Evolutionary conservation across 1,140 invertebrate genomes (phyloP).

Genomic region (Aphelinus atriplicis): DNA sequence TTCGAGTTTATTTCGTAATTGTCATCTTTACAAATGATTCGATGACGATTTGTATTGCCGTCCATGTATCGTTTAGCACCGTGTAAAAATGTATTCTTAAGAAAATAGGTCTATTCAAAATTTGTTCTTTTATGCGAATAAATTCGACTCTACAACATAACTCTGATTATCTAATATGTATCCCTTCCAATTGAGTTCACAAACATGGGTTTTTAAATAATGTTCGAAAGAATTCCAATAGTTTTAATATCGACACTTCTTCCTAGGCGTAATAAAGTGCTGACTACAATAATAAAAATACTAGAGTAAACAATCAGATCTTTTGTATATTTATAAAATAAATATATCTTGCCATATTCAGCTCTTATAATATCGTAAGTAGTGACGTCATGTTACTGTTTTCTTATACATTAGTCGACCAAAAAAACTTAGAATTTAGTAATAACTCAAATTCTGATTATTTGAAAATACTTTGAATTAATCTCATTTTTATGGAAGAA

Average conservation of each 20-base stretch:
- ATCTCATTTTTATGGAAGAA: slow-evolving; percentile 45
- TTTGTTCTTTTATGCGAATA: slow-evolving; percentile 24
- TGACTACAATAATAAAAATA: slow-evolving; percentile 16
- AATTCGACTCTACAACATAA: slow-evolving; percentile 16
- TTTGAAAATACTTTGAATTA: slow-evolving; percentile 45
- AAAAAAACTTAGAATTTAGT: neutral
- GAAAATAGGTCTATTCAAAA: slow-evolving; percentile 29
- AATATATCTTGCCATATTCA: slow-evolving; percentile 2
- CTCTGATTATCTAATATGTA: neutral
- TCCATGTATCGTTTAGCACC: slow-evolving; percentile 30
- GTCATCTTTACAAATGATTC: slow-evolving; percentile 21
- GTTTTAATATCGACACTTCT: slow-evolving; percentile 7
- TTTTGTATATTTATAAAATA: slow-evolving; percentile 5
- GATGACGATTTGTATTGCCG: slow-evolving; percentile 18
- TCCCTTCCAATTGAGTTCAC: slow-evolving; percentile 10
- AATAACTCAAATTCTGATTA: neutral
- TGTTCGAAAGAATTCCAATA: slow-evolving; percentile 2
- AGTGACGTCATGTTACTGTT: slow-evolving; percentile 19
- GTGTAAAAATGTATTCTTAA: slow-evolving; percentile 38
- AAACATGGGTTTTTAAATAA: slow-evolving; percentile 19
- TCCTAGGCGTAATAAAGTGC: neutral
- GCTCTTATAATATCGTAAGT: slow-evolving; percentile 19
- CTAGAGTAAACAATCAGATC: neutral
- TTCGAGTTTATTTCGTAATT: slow-evolving; percentile 19
- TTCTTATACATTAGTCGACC: neutral